Evolutionary conservation across 2,888 invertebrate genomes (phyloP).

Genomic region (Lampropteryx suffumata): DNA sequence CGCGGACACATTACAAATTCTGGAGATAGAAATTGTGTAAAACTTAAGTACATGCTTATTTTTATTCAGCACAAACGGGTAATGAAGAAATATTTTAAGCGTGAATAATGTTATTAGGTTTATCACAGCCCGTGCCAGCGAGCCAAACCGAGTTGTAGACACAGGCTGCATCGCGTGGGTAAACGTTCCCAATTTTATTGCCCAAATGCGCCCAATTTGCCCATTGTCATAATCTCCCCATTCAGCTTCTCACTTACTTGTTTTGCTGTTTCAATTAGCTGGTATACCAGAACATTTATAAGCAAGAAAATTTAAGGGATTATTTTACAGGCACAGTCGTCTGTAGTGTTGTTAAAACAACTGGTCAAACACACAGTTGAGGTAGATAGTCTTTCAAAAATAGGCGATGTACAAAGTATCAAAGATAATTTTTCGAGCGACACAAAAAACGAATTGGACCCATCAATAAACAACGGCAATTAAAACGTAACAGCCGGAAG

Average conservation of each 20-base stretch:
- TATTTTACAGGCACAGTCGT: no score
- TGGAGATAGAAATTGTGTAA: no score
- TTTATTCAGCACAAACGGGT: background rate
- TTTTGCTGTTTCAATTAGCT: conserved; percentile 9
- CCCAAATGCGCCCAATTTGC: conserved; percentile 20
- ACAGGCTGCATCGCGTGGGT: conserved; percentile 7
- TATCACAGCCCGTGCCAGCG: conserved; percentile 6
- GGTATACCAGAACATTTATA: no score
- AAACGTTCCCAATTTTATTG: conserved; percentile 20
- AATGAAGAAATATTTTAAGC: conserved; percentile 9
- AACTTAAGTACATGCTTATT: no score
- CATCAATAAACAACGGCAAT: conserved; percentile 39
- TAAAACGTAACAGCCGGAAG: conserved; percentile 39
- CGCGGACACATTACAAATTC: no score
- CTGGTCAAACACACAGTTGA: background rate
- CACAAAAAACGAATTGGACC: conserved; percentile 34
- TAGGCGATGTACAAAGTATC: conserved; percentile 16
- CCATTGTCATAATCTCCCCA: conserved; percentile 10
- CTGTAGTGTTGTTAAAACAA: no score
- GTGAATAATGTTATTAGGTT: conserved; percentile 11
- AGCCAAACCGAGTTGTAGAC: conserved; percentile 10
- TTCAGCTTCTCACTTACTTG: background rate
- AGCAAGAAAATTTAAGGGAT: no score
- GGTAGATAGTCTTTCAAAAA: background rate
- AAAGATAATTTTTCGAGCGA: conserved; percentile 26